Evolutionary conservation across 2,888 invertebrate genomes (phyloP).

Genomic region (Amiota minor): DNA sequence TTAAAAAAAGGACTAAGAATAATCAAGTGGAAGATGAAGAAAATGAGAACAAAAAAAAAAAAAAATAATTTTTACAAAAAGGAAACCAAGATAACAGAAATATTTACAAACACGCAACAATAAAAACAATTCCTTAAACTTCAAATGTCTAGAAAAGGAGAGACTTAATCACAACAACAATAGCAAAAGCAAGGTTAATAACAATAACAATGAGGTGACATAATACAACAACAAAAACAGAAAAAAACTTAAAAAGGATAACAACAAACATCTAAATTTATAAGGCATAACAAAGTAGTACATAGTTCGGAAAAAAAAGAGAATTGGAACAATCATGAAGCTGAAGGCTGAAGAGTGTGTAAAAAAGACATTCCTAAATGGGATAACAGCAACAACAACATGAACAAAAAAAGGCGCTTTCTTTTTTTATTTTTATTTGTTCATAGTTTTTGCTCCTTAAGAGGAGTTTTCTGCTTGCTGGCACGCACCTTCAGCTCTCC

Average conservation of each 20-base stretch:
- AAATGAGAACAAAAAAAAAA: no score
- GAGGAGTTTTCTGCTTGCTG: no score
- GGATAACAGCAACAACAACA: conserved; percentile 28
- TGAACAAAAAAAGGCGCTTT: conserved; percentile 28
- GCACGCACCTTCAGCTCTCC: neutral
- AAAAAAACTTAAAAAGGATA: conserved; percentile 1
- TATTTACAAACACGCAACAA: conserved; percentile 16
- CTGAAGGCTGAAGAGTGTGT: neutral
- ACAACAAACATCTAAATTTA: neutral
- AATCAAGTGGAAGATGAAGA: conserved; percentile 41
- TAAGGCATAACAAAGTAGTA: neutral
- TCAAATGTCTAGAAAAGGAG: conserved; percentile 34
- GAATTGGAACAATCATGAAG: no score
- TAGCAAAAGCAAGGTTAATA: neutral
- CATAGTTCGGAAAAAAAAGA: neutral
- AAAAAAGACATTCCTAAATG: conserved; percentile 34
- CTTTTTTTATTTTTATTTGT: neutral
- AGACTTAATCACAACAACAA: no score
- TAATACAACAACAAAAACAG: neutral
- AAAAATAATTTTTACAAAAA: conserved; percentile 1
- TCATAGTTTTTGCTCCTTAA: conserved; percentile 6
- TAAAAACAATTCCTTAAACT: conserved; percentile 15
- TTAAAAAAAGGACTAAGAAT: conserved; percentile 9
- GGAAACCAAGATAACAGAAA: conserved; percentile 9
- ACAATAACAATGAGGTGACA: neutral